phyloP scores from a whole-genome alignment of 1,140 invertebrate genomes.

The Megalopta genalis region DNA sequence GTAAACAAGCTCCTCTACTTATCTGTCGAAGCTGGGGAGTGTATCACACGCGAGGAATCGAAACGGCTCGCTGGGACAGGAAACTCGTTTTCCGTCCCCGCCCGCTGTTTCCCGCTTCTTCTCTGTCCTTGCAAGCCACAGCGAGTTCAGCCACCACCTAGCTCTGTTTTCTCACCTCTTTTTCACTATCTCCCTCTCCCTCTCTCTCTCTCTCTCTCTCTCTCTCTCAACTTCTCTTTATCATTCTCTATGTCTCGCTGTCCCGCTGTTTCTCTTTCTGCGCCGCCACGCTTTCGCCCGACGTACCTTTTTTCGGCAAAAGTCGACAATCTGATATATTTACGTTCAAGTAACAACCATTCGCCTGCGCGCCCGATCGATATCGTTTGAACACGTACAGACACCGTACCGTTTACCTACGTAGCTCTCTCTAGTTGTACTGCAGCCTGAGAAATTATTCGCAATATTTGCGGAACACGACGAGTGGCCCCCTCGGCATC shows the following conservation, averaged over 20 bases:
- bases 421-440: slow-evolving; percentile 4
- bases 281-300: no score
- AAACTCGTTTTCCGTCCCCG: background rate
- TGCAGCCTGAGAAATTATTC: background rate
- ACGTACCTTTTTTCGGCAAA: background rate
- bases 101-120: background rate
- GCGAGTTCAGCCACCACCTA: background rate
- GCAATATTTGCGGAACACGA: background rate
- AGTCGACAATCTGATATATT: slow-evolving; percentile 47
- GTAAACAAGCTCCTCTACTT: slow-evolving; percentile 38
- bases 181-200: no score
- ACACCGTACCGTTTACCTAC: background rate
- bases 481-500: background rate
- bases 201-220: no score
- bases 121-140: background rate
- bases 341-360: slow-evolving; percentile 21
- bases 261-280: no score
- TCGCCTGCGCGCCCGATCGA: slow-evolving; percentile 10
- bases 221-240: no score
- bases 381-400: slow-evolving; percentile 12
- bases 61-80: slow-evolving; percentile 5
- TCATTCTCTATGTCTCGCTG: no score
- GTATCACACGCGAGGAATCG: slow-evolving; percentile 28
- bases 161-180: background rate
- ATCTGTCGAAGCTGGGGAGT: background rate